Evolutionary conservation across 2,113 vertebrate species (phyloP).

Genomic region (Pedetes capensis): DNA sequence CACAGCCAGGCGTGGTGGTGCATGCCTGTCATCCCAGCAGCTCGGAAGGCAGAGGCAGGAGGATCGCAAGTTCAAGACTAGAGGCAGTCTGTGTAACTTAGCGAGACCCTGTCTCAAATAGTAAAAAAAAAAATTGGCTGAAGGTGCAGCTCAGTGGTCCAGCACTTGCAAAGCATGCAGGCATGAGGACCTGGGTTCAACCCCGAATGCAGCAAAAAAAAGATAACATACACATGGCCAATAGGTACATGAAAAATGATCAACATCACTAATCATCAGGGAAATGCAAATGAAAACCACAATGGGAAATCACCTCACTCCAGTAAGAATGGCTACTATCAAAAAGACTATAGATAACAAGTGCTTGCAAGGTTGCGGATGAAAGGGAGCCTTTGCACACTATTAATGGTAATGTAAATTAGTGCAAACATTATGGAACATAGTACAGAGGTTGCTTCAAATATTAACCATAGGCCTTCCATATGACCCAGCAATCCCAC

Average conservation of each 20-base stretch:
- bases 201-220: too few relatives aligned
- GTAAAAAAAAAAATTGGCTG: too few relatives aligned
- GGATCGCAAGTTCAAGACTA: too few relatives aligned
- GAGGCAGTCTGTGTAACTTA: too few relatives aligned
- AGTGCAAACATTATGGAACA: neutral
- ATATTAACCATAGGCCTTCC: too few relatives aligned
- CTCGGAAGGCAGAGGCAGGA: too few relatives aligned
- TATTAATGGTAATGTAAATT: neutral
- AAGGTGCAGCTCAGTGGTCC: too few relatives aligned
- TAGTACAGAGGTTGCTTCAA: neutral
- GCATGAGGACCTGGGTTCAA: too few relatives aligned
- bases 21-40: too few relatives aligned
- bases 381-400: neutral
- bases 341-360: neutral
- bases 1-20: too few relatives aligned
- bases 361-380: neutral
- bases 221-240: neutral
- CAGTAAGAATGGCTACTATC: neutral
- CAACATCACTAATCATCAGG: neutral
- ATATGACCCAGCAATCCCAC: neutral
- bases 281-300: neutral
- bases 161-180: too few relatives aligned
- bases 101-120: too few relatives aligned
- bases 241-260: neutral
- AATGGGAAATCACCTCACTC: neutral